Evolutionary conservation across 2,113 vertebrate species (phyloP), one percentile per base, ranked within the genome.

Genomic region (Romanogobio albipinnatus): DNA sequence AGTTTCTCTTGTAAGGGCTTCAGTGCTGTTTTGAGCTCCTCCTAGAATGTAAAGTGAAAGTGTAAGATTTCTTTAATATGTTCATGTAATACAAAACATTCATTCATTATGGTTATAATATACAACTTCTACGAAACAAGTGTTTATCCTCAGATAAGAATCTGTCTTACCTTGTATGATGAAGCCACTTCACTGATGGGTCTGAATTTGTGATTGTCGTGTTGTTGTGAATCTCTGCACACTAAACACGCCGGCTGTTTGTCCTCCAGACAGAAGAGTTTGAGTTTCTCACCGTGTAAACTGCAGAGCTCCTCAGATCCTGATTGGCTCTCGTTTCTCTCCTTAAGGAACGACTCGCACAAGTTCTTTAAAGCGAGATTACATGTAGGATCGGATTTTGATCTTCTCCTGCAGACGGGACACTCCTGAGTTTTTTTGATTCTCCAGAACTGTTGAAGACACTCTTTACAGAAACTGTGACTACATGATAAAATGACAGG

Each of bases 381-480:
- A 22, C 33, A 22, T 4, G 66, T 70, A 10, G 66, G 66, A 4
- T 70, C 66, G 1, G 36, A 15, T 66, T 3, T 66, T 1, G 62
- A 66, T 7, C 14, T 8, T 1, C 14, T 33, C 62, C 62, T 33
- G 26, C 62, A 66, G 10, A 66, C 62, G 1, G 62, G 62, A 66
- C 62, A 66, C 62, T 66, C 62, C 13, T 29, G 62, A 33, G 1
- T 17, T 1, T 5, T 66, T 26, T 33, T 66, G 62, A 66, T 66
- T 1, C 0, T 66, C 62, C 62, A 66, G 26, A 66, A 66, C 62
- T 22, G 17, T 3, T 70, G 33, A 22, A 39, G 36, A 11, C 66
- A 70, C 17, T 70, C 62, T 66, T 66, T 66, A 66, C 62, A 66
- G 62, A 66, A 2, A 33, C 62, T 66, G 62, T 66, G 62, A 66